A percentile compares a stretch with the other conserved stretches of the same genome.
phyloP scores from a whole-genome alignment of 2,888 invertebrate genomes.

The Tinea pellionella region DNA sequence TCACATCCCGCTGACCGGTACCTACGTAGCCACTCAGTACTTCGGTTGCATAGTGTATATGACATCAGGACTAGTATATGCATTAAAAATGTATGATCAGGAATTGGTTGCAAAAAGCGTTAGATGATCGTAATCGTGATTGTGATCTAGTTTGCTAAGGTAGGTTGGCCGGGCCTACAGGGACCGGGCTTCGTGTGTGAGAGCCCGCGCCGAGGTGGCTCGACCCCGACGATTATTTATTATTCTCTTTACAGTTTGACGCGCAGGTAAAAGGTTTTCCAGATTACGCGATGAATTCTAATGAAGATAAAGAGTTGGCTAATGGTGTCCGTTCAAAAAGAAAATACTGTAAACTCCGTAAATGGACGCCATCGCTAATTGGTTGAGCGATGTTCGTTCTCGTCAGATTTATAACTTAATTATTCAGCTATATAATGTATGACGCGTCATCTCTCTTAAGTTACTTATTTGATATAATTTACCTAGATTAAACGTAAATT shows the following conservation, averaged over 20 bases:
- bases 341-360: constrained; percentile 40
- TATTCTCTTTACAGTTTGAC: constrained; percentile 43
- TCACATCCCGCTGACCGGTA: too few relatives aligned
- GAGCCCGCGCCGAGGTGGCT: not conserved
- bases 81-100: too few relatives aligned
- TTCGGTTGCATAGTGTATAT: too few relatives aligned
- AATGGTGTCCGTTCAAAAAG: constrained; percentile 39
- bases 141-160: too few relatives aligned
- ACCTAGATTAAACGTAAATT: too few relatives aligned
- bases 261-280: constrained; percentile 51
- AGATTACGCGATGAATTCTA: constrained; percentile 49
- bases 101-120: too few relatives aligned
- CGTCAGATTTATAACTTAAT: constrained; percentile 49
- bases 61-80: too few relatives aligned
- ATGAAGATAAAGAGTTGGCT: constrained; percentile 53
- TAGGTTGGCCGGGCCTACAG: not conserved
- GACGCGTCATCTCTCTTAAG: constrained; percentile 19
- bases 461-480: too few relatives aligned
- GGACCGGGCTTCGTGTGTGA: not conserved
- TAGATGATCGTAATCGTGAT: too few relatives aligned
- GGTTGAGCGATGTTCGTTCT: constrained; percentile 30
- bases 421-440: constrained; percentile 41
- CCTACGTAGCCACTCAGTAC: too few relatives aligned
- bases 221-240: constrained; percentile 32
- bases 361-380: constrained; percentile 34